These are phyloP conservation scores for Acanthisitta chloris DNA, from an alignment of 2,113 vertebrate genomes.

Conservation along the genomic window DNA sequence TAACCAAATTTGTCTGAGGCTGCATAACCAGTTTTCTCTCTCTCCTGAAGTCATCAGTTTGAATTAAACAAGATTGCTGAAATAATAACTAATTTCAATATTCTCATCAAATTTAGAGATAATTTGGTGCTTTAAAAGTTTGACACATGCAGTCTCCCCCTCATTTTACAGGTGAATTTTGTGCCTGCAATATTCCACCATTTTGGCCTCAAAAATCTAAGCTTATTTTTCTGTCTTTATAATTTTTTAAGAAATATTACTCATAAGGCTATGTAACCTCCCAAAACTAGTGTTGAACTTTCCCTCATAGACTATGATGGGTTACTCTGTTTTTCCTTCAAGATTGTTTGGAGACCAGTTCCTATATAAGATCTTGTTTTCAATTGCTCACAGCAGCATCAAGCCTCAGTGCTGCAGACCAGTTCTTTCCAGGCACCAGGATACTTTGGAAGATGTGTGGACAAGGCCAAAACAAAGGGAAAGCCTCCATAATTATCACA, in stretches of 20 bases:
- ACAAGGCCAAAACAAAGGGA: not conserved
- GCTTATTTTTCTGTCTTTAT: not conserved
- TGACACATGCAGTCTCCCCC: not conserved
- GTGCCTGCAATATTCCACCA: not conserved
- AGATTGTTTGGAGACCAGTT: not conserved
- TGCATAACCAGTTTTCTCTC: not conserved
- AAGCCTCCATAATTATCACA: not conserved
- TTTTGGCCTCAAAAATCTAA: not conserved
- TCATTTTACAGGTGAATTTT: not conserved
- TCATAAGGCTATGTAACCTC: not conserved
- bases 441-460: not conserved
- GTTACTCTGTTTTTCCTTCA: not conserved
- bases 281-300: not conserved
- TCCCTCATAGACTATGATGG: not conserved
- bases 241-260: not conserved
- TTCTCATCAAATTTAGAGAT: not conserved
- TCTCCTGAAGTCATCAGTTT: not conserved
- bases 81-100: not conserved
- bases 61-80: not conserved
- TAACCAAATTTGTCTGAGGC: not conserved
- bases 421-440: not conserved
- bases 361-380: not conserved
- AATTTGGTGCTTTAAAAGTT: not conserved
- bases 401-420: accelerated
- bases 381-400: accelerated